phyloP scores from a whole-genome alignment of 2,113 vertebrate species.

The Odocoileus hemionus region DNA sequence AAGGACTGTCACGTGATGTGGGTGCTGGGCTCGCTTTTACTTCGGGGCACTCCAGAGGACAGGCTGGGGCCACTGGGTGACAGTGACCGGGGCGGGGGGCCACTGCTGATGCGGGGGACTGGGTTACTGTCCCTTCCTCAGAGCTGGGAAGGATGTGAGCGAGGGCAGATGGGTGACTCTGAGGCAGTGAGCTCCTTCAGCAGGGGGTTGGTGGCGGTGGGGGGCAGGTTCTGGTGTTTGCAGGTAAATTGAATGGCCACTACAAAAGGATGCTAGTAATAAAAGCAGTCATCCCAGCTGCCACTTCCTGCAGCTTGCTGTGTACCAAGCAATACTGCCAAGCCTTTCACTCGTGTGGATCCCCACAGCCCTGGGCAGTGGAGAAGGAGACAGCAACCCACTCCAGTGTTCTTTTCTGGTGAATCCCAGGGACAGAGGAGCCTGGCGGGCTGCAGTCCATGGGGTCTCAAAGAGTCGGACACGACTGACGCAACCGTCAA shows the following conservation, averaged over 20 bases:
- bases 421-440: background rate
- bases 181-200: background rate
- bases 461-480: background rate
- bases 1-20: background rate
- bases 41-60: background rate
- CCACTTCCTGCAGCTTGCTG: background rate
- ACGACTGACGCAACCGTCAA: accelerated
- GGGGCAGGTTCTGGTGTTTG: background rate
- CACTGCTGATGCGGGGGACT: background rate
- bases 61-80: background rate
- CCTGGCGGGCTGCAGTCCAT: background rate
- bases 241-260: background rate
- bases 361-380: background rate
- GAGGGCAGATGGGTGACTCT: background rate
- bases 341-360: background rate
- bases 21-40: background rate
- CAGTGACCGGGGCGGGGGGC: background rate
- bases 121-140: background rate
- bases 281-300: background rate
- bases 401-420: background rate
- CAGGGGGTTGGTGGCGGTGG: background rate
- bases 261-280: accelerated
- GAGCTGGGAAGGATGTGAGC: background rate
- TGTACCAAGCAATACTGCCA: background rate
- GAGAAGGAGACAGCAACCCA: background rate